Base-by-base conservation (phyloP, 2,797 vertebrate species). In the Mycteria americana region DNA sequence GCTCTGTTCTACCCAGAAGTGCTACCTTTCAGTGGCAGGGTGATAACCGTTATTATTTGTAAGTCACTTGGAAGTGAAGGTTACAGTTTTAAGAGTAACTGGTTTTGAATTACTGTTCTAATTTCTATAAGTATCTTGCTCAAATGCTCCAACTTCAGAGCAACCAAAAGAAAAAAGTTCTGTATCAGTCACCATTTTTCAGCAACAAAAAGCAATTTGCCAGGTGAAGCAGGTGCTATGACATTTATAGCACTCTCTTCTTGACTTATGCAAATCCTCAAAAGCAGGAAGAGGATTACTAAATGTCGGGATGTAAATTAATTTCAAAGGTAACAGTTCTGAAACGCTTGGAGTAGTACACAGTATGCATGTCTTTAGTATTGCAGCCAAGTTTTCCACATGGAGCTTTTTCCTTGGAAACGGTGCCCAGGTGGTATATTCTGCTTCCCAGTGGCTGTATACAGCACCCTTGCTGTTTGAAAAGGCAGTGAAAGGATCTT, bases 111-210 rank as follows among this genome's bases (percentile, higher is more conserved):
- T 60, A 28, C 31, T 50, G 28, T 54, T 78, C 12, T 62, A 3
- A 62, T 91, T 79, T 95, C 41, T 89, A 48, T 17, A 45, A 57
- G 18, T 30, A 11, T 79, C 50, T 85, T 59, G 27, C 18, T 78
- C 15, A 91, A 77, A 83, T 45, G 27, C 35, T 91, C 4, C 14
- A 41, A 14, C 25, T 89, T 81, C 54, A 82, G 59, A 76, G 46
- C 45, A 78, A 25, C 7, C 23, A 31, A 51, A 78, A 85, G 16
- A 14, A 74, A 74, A 59, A 45, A 21, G 25, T 11, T 30, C 3
- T 0, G 1, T 46, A 28, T n/a, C 3, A 11, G 25, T 31, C 15
- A 25, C 1, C 0, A 1, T 6, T 46, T 59, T 84, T 68, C 39
- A 73, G 46, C n/a, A 65, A 2, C 19, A 73, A 24, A 50, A 59